Evolutionary conservation across 2,113 vertebrate species (phyloP), one percentile per base, ranked within the genome.

Genomic region (Campylomormyrus numenius): DNA sequence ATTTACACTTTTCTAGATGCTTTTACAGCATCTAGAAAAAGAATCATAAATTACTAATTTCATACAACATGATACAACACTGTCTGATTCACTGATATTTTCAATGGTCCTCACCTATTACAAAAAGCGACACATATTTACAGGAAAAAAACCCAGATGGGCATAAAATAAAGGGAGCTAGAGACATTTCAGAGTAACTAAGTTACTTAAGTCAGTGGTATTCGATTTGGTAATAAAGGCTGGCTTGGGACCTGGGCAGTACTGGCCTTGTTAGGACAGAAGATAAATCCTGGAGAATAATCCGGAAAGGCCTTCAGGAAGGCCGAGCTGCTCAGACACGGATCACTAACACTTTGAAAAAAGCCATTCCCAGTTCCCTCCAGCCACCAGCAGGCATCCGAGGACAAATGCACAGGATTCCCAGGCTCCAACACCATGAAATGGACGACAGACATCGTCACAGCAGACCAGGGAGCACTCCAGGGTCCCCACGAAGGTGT

Each of bases 401-500:
- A 35, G n/a, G 19, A 49, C 11, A 49, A 88, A 74, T 74, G 35
- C 39, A n/a, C 11, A 11, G 35, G n/a, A 88, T 39, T 27, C 15
- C 10, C 52, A 42, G 19, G 24, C 27, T 27, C 31, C 85, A 87
- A 39, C 27, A 0, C 5, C 53, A 39, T 1, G 42, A 7, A 5
- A 27, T 9, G 5, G 10, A 9, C 10, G 45, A 35, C 39, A 46
- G 35, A 19, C 35, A 62, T 48, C 42, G 24, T 88, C 89, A 90
- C 31, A 53, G 46, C 45, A 80, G 45, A n/a, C 74, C 89, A n/a
- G 56, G 15, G 19, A 90, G 45, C 27, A 87, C 56, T 24, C 85
- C 89, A 8, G 66, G 74, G 85, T 90, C 89, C 11, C 89, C 89
- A 6, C 85, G 89, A 19, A 90, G 85, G 62, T 46, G 89, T n/a